phyloP scores from a whole-genome alignment of 2,888 invertebrate genomes.

The Lithophane leautieri region DNA sequence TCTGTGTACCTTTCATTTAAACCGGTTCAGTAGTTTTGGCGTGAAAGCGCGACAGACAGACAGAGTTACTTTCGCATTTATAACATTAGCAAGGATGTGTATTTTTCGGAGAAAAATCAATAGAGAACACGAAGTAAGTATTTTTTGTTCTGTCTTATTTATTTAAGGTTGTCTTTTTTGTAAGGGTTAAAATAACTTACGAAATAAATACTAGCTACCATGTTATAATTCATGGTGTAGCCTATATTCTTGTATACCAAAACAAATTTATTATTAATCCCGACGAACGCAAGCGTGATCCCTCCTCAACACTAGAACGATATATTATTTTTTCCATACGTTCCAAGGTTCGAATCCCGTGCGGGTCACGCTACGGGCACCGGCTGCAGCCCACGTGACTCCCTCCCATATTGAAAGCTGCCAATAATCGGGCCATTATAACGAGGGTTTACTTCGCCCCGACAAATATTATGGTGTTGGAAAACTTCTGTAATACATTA shows the following conservation, averaged over 20 bases:
- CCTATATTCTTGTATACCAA: constrained; percentile 2
- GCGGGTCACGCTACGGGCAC: constrained; percentile 70
- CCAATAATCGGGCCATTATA: constrained; percentile 66
- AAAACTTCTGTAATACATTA: constrained; percentile 65
- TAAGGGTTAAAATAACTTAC: not conserved
- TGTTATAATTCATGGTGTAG: not conserved
- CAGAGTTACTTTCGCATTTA: too few relatives aligned
- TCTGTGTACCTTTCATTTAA: too few relatives aligned
- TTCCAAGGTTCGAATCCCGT: constrained; percentile 50
- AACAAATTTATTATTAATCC: constrained; percentile 42
- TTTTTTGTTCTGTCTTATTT: not conserved
- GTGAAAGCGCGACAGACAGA: too few relatives aligned
- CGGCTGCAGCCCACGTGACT: constrained; percentile 75
- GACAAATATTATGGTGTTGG: constrained; percentile 62
- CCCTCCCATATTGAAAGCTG: constrained; percentile 67
- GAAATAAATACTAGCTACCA: not conserved
- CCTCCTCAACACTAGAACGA: constrained; percentile 33
- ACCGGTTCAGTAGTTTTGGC: too few relatives aligned
- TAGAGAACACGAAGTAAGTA: not conserved
- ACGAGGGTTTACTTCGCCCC: constrained; percentile 60
- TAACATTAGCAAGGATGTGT: too few relatives aligned
- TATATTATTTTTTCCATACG: constrained; percentile 56
- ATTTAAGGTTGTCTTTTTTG: not conserved
- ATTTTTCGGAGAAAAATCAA: not conserved
- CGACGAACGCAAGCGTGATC: constrained; percentile 46